A percentile compares a stretch with the other conserved stretches of the same genome.
Evolutionary conservation across 1,140 invertebrate genomes (phyloP).

Genomic region (Bactericera cockerelli): DNA sequence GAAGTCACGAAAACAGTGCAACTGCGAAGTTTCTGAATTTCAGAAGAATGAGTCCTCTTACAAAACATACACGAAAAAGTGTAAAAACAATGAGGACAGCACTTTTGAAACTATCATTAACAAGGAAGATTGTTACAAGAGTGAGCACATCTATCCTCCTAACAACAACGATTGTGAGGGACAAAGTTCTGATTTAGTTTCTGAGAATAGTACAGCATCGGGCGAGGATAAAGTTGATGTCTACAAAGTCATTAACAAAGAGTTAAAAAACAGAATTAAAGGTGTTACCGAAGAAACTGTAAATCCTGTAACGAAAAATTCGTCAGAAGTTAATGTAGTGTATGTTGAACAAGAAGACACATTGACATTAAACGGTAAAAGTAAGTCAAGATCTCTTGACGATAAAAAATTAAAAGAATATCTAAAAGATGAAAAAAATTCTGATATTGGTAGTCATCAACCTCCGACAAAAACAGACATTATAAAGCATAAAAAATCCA

Average conservation of each 20-base stretch:
- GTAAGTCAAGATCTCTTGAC: background rate
- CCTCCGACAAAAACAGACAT: background rate
- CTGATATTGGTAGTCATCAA: background rate
- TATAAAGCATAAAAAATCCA: no score
- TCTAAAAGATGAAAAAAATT: background rate
- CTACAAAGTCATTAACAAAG: slow-evolving; percentile 4
- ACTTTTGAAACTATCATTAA: slow-evolving; percentile 7
- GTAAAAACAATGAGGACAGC: slow-evolving; percentile 6
- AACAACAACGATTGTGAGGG: background rate
- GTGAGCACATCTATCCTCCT: background rate
- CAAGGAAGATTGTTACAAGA: slow-evolving; percentile 5
- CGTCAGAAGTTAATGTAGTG: background rate
- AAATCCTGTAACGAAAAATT: slow-evolving; percentile 1
- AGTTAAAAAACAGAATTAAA: background rate
- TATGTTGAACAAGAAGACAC: background rate
- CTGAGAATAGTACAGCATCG: background rate
- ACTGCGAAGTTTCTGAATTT: background rate
- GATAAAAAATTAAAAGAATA: background rate
- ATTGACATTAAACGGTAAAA: background rate
- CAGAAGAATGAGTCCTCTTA: slow-evolving; percentile 6
- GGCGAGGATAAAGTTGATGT: background rate
- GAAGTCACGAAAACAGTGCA: background rate
- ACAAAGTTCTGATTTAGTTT: background rate
- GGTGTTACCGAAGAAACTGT: slow-evolving; percentile 1
- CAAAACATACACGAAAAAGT: background rate